Evolutionary conservation across 1,140 invertebrate species (phyloP).

Genomic region (Brachionus plicatilis): DNA sequence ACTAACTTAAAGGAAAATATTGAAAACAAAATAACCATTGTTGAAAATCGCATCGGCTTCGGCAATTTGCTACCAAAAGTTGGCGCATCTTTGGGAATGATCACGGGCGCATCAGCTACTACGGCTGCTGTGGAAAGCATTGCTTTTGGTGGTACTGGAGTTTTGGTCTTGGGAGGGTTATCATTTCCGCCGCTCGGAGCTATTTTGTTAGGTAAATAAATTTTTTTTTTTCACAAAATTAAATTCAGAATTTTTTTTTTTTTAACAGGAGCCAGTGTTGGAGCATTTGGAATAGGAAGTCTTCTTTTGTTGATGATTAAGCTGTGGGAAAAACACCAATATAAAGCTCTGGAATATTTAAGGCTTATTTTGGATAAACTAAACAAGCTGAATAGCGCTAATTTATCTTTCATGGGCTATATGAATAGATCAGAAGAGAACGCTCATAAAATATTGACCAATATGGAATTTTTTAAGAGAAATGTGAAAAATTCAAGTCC

Average conservation of each 20-base stretch:
- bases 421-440: conserved; percentile 37
- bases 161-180: conserved; percentile 22
- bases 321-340: conserved; percentile 27
- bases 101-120: background rate
- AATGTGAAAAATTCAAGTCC: conserved; percentile 12
- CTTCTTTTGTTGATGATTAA: background rate
- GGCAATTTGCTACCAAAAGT: conserved; percentile 34
- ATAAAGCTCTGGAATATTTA: conserved; percentile 27
- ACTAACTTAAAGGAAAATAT: conserved; percentile 21
- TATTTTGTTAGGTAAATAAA: background rate
- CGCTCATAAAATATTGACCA: background rate
- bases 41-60: conserved; percentile 21
- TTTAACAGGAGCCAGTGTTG: background rate
- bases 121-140: background rate
- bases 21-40: background rate
- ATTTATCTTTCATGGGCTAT: conserved; percentile 25
- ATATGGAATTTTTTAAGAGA: conserved; percentile 27
- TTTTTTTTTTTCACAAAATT: background rate
- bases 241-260: background rate
- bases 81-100: background rate
- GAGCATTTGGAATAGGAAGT: background rate
- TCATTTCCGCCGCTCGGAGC: conserved; percentile 6
- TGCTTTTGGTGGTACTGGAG: conserved; percentile 28
- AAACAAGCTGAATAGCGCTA: background rate
- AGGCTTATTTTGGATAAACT: conserved; percentile 4